Base-by-base conservation (phyloP, 2,888 invertebrate genomes). In the Anagyrus pseudococci region DNA sequence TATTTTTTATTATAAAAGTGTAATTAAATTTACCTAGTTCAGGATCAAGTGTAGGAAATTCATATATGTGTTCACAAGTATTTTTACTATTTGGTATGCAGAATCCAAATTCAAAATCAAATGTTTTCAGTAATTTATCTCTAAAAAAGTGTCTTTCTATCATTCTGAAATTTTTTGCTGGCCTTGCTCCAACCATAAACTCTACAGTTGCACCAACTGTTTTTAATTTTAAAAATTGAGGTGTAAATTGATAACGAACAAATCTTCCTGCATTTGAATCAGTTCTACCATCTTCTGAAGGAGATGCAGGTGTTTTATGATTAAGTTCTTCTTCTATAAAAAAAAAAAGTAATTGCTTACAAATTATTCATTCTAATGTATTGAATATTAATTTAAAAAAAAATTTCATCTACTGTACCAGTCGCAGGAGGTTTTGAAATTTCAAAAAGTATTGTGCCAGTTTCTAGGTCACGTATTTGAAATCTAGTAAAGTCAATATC, bases 31-130 rank as follows among this genome's bases (percentile, higher is more conserved):
- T 85, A 97, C 97, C 90, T 76, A 96, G 84, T 75, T 94, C 92
- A 55, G 90, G 86, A 66, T 92, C 89, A 73, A 98, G 85, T 62
- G 90, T 86, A 13, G 98, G 98, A 84, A 99, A 98, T 83, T 98
- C 97, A 77, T 99, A 99, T 82, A 99, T 98, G 82, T 98, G 98
- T 83, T 99, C 98, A 82, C 98, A 98, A 13, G 97, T 96, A 81
- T 99, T 99, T 77, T 92, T 90, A 67, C 96, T 98, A 82, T 93
- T 93, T 47, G 98, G 98, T 83, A 99, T 98, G 82, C 98, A 98
- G 82, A 97, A 99, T 49, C 98, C 98, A 86, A 99, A 99, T 82
- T 98, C 97, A 85, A 99, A 99, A 81, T 99, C 98, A 84, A 99
- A 98, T 10, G 96, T 96, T 83, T 99, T 98, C 58, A 98, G 85